Evolutionary conservation across 30 jellyfish, hydroid and myxozoan species (phyloP), one percentile per base, ranked within the genome.

Genomic region (Chrysaora quinquecirrha): DNA sequence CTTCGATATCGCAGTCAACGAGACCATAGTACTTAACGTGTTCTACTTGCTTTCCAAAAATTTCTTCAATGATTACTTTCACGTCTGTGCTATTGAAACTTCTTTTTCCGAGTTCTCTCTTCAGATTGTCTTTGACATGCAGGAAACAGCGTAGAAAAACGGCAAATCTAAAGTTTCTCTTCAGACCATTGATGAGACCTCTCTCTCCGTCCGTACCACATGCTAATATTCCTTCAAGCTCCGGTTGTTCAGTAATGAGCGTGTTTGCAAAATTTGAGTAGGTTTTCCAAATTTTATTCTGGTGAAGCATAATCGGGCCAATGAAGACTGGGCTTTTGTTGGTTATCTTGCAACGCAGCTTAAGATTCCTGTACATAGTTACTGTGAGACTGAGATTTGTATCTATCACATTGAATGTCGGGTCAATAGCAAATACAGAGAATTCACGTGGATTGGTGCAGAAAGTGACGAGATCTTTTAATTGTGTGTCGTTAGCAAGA

Each of bases 251-350:
- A 0, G 76, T 64, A 21, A 24, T 64, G 27, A 64, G 0, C 30
- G 49, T 1, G 6, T 64, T 24, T 23, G 76, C 76, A 19, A 64
- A 64, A 1, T 19, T 64, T 1, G 52, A 1, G 6, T 64, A 22
- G 1, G 76, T 64, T 24, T 64, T 3, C 76, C 76, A 64, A 19
- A 21, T 38, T 30, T 64, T 64, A 20, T 6, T 3, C 30, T 64
- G 76, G 47, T 64, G 76, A 0, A 64, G 54, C 52, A 64, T n/a
- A 23, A 64, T 12, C 30, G 76, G 76, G 1, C 76, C 76, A 64
- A 64, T 64, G 52, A 27, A 64, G 2, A 64, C 76, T 1, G 76
- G 76, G 50, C 49, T 33, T 30, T 64, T 25, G 1, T 38, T 38
- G 1, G 76, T 64, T 30, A 9, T 30, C 25, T 1, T 64, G 25